These are phyloP conservation scores for Scrobipalpa atriplicella DNA, from an alignment of 2,888 invertebrate genomes.

Conservation along the genomic window DNA sequence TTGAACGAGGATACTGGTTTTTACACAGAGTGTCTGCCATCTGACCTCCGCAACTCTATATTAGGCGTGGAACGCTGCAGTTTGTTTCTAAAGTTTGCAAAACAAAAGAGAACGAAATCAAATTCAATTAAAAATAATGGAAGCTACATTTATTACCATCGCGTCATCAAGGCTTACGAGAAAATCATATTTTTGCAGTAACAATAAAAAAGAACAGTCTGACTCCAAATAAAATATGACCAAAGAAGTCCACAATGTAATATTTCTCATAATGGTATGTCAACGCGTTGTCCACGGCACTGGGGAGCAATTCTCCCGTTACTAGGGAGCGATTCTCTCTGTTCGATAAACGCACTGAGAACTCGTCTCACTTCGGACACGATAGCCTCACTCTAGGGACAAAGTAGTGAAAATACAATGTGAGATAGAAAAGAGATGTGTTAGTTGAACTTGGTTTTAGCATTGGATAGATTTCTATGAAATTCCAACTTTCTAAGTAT, in stretches of 20 bases:
- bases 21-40: no score
- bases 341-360: neutral
- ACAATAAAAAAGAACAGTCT: neutral
- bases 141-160: no score
- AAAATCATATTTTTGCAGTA: no score
- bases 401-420: neutral
- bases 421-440: conserved; percentile 4
- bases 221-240: neutral
- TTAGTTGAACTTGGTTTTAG: neutral
- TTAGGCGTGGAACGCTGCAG: no score
- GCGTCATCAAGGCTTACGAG: no score
- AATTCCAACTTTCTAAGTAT: no score
- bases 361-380: neutral
- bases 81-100: no score
- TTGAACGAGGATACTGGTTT: no score
- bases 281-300: neutral
- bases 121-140: no score
- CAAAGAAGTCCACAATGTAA: neutral
- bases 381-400: neutral
- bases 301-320: neutral
- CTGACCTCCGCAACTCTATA: no score
- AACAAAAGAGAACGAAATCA: no score
- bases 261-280: conserved; percentile 3
- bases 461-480: no score
- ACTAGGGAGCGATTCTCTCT: neutral